phyloP scores from a whole-genome alignment of 2,113 vertebrate genomes.

The Psammodynastes pulverulentus region DNA sequence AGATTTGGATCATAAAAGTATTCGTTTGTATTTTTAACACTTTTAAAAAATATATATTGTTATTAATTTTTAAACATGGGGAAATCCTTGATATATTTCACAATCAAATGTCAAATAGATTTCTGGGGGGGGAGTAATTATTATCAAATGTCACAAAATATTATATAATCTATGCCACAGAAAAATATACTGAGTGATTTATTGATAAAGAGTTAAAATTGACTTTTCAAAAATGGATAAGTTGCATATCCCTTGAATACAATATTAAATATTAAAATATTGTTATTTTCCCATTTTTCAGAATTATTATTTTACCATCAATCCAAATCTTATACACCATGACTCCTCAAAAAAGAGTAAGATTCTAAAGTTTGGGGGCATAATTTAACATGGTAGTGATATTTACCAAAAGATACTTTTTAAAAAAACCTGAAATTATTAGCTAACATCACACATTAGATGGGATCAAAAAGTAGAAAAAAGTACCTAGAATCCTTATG shows the following conservation, averaged over 20 bases:
- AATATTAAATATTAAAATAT: not conserved
- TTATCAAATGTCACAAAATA: not conserved
- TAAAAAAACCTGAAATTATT: not conserved
- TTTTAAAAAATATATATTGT: not conserved
- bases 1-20: slow-evolving; percentile 14
- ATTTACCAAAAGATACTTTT: not conserved
- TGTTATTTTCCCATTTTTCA: not conserved
- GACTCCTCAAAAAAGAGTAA: not conserved
- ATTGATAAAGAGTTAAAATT: not conserved
- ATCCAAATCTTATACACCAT: not conserved
- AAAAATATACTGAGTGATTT: not conserved
- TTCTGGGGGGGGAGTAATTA: not conserved
- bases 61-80: not conserved
- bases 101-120: not conserved
- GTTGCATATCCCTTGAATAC: not conserved
- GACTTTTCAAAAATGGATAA: not conserved
- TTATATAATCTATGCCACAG: not conserved
- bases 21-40: slow-evolving; percentile 9
- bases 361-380: too few relatives aligned
- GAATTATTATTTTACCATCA: not conserved
- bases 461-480: slow-evolving; percentile 23
- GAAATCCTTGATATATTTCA: not conserved
- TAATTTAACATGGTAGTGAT: not conserved
- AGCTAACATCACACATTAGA: not conserved
- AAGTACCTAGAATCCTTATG: not conserved